A percentile compares a stretch with the other conserved stretches of the same genome.
Conservation (phyloP, 2,113 vertebrate genomes). For the Myodes glareolus region DNA sequence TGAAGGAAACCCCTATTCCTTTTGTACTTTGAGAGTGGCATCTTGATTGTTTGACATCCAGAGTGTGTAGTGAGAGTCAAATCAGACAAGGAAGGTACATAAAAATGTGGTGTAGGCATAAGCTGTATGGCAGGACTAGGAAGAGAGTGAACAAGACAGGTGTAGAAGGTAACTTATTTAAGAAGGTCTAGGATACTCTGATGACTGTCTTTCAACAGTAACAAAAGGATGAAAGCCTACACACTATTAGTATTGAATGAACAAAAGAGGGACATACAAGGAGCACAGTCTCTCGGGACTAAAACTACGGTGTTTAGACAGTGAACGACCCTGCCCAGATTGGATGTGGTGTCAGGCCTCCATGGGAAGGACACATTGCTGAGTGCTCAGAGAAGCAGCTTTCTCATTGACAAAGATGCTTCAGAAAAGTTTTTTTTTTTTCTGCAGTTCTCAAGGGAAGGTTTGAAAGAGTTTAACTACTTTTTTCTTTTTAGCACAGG, state of each 20-base stretch:
- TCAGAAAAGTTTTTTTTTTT: neutral
- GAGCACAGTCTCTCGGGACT: neutral
- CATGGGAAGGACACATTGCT: neutral
- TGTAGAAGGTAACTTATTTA: no score
- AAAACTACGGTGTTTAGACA: neutral
- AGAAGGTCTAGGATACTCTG: neutral
- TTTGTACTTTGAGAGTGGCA: neutral
- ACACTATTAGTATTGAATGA: neutral
- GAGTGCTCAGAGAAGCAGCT: neutral
- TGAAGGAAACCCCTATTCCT: neutral
- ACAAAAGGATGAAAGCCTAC: neutral
- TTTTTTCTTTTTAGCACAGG: no score
- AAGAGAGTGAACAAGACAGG: no score
- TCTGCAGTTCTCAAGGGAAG: neutral
- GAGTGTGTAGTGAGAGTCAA: neutral
- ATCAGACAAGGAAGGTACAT: neutral
- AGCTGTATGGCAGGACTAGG: neutral
- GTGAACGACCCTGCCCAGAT: neutral
- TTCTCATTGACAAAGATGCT: neutral
- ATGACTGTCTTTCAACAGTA: neutral
- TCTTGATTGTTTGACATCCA: neutral
- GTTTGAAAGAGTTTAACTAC: neutral
- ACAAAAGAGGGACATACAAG: neutral
- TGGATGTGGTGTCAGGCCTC: neutral
- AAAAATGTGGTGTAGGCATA: neutral